Percentiles rank a stretch among this genome's conserved stretches.
Conservation (phyloP, 2,797 vertebrate genomes). For the Cichlasoma orientale region DNA sequence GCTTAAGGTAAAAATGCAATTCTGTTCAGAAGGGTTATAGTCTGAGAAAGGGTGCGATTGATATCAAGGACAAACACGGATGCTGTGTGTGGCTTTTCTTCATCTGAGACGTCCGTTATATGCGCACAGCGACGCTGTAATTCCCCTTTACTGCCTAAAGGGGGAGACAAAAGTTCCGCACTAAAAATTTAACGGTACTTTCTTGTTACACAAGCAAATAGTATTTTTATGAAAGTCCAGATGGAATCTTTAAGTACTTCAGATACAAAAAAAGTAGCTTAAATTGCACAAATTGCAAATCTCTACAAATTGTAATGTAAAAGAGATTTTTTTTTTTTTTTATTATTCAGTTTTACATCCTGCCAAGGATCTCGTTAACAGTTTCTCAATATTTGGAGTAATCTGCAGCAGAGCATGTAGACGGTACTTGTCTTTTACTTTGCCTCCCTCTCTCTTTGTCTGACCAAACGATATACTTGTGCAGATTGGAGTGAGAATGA, state of each 20-base stretch:
- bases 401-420: not conserved
- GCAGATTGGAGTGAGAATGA: conserved; percentile 72
- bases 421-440: not conserved
- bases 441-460: conserved; percentile 7
- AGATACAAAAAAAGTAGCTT: not conserved
- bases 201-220: not conserved
- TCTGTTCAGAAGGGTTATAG: not conserved
- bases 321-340: not conserved
- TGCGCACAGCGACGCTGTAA: rapidly evolving
- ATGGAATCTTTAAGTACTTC: not conserved
- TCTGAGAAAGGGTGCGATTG: not conserved
- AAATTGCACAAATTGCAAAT: no score
- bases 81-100: not conserved
- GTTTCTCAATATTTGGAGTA: not conserved
- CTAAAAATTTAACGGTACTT: not conserved
- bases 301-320: no score
- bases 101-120: not conserved
- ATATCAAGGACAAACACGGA: not conserved
- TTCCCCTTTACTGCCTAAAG: not conserved
- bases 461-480: conserved; percentile 55
- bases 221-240: no score
- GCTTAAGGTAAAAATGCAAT: not conserved
- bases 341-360: not conserved
- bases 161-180: rapidly evolving
- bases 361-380: not conserved